Conservation (phyloP, 1,140 invertebrate species). For the Drosophila neocordata region DNA sequence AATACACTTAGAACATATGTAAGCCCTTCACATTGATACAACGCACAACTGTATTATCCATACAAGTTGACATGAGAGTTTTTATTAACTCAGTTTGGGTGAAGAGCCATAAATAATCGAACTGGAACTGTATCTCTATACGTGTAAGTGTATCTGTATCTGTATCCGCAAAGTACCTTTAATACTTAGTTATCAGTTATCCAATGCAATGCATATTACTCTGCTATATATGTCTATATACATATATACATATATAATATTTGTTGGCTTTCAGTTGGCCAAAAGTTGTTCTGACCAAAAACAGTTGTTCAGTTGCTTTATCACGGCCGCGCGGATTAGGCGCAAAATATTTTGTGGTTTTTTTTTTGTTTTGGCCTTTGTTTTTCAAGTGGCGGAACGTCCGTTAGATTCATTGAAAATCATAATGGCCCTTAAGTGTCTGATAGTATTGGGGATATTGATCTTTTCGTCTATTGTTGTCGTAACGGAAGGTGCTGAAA, state of each 20-base stretch:
- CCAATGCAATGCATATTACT: not conserved
- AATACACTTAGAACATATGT: no score
- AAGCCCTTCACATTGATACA: no score
- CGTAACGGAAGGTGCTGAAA: constrained; percentile 40
- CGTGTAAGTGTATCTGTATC: not conserved
- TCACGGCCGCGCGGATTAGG: constrained; percentile 83
- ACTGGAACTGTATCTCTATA: not conserved
- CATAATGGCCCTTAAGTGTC: not conserved
- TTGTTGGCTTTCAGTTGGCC: not conserved
- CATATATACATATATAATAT: not conserved
- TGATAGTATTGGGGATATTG: constrained; percentile 2
- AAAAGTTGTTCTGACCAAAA: constrained; percentile 13
- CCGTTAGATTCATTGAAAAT: constrained; percentile 11
- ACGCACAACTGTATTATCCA: no score
- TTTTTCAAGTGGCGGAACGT: constrained; percentile 1
- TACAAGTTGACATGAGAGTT: no score
- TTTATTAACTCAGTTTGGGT: no score
- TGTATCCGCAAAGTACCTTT: not conserved
- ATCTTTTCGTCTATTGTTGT: not conserved
- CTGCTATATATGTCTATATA: not conserved
- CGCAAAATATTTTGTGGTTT: constrained; percentile 7
- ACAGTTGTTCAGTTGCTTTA: constrained; percentile 66
- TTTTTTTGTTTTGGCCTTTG: not conserved
- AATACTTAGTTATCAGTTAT: not conserved
- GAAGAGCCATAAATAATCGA: not conserved